Conservation (phyloP, 2,797 vertebrate genomes). For the Semaprochilodus insignis region DNA sequence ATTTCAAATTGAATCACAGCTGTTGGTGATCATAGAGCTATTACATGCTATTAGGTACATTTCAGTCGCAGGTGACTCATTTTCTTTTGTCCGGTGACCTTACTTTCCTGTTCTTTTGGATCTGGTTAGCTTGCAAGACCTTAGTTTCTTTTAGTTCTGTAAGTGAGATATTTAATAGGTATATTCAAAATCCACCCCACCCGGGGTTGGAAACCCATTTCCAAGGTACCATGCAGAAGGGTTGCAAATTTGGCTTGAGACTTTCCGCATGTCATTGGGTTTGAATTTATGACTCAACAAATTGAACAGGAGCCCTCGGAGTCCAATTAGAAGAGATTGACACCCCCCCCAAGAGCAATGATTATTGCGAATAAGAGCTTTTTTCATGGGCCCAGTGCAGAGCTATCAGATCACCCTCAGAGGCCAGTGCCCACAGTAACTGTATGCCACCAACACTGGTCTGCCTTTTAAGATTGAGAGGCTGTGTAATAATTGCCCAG, state of each 20-base stretch:
- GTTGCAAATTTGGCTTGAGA: slow-evolving; percentile 39
- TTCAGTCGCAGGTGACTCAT: too few species aligned
- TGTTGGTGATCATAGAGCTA: too few species aligned
- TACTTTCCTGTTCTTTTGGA: too few species aligned
- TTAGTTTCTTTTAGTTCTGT: background rate
- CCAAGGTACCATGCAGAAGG: slow-evolving; percentile 5
- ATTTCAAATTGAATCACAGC: too few species aligned
- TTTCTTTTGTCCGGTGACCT: too few species aligned
- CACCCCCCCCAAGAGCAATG: slow-evolving; percentile 62
- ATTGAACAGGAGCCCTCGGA: slow-evolving; percentile 59
- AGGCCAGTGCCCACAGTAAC: slow-evolving; percentile 36
- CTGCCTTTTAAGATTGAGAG: slow-evolving; percentile 40
- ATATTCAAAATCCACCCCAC: slow-evolving; percentile 29
- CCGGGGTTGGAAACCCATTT: background rate
- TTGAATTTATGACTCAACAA: slow-evolving; percentile 51
- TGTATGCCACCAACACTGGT: slow-evolving; percentile 29
- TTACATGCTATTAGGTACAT: too few species aligned
- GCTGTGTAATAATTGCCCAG: slow-evolving; percentile 42
- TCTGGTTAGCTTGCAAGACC: background rate
- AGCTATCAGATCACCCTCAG: slow-evolving; percentile 52
- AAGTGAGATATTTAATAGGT: background rate
- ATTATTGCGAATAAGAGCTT: slow-evolving; percentile 66
- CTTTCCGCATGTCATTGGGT: slow-evolving; percentile 39
- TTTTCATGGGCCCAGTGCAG: slow-evolving; percentile 60
- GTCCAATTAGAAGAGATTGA: slow-evolving; percentile 71